These are phyloP conservation scores for Microtus montanus DNA, from an alignment of 2,113 vertebrate genomes.

Conservation along the genomic window DNA sequence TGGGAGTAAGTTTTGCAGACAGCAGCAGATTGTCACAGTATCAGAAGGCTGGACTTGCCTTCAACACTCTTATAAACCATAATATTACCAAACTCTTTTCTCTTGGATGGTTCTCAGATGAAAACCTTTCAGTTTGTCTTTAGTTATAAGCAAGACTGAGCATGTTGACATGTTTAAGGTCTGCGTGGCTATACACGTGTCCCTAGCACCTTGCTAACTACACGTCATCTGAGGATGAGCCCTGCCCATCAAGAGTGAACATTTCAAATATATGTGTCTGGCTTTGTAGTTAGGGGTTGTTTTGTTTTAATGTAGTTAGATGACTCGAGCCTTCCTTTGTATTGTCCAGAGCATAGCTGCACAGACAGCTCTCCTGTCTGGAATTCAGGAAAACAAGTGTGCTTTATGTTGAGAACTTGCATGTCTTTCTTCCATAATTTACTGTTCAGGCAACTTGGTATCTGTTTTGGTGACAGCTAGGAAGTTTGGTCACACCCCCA, in stretches of 20 bases:
- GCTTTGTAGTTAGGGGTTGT: neutral
- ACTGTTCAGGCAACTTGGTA: neutral
- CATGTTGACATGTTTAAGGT: neutral
- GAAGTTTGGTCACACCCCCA: neutral
- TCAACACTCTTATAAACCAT: neutral
- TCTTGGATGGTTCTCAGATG: neutral
- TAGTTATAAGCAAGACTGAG: neutral
- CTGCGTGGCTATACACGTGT: neutral
- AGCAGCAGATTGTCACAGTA: neutral
- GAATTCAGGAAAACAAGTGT: neutral
- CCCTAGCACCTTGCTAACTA: neutral
- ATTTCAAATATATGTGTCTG: neutral
- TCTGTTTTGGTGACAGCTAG: neutral
- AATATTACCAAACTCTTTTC: neutral
- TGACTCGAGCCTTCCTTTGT: neutral
- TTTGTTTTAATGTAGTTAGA: neutral
- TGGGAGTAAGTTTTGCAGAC: neutral
- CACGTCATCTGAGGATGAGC: neutral
- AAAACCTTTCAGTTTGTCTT: neutral
- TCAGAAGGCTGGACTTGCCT: neutral
- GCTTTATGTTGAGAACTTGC: neutral
- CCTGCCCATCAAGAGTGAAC: neutral
- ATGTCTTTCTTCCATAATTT: neutral
- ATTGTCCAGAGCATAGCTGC: too few relatives aligned
- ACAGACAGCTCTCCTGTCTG: neutral